These are phyloP conservation scores for Tachuris rubrigastra DNA, from an alignment of 2,113 vertebrate genomes.

Conservation along the genomic window DNA sequence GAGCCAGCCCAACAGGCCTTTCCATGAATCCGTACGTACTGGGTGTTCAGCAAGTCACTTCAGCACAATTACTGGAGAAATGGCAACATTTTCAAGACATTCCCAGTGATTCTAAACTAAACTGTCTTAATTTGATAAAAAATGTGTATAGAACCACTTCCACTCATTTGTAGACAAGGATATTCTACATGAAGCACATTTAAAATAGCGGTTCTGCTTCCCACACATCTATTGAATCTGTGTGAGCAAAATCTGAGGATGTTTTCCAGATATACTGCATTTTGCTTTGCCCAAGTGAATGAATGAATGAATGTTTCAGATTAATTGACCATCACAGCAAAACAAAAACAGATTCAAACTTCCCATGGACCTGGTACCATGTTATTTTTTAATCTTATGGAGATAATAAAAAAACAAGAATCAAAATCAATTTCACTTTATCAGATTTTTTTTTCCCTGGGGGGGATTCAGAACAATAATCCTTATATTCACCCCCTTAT, in stretches of 20 bases:
- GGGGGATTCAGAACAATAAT: not conserved
- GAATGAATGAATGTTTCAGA: not conserved
- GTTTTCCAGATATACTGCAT: not conserved
- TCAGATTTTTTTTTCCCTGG: not conserved
- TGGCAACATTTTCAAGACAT: not conserved
- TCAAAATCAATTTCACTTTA: not conserved
- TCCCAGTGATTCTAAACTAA: not conserved
- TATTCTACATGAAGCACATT: not conserved
- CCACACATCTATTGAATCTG: not conserved
- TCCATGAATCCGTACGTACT: fast-evolving
- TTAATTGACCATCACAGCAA: not conserved
- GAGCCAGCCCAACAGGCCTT: not conserved
- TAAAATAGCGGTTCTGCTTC: not conserved
- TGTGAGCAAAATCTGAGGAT: not conserved
- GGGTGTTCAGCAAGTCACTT: not conserved
- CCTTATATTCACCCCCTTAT: not conserved
- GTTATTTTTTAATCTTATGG: not conserved
- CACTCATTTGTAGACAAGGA: not conserved
- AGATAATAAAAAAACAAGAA: not conserved
- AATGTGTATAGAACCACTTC: not conserved
- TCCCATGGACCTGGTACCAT: not conserved
- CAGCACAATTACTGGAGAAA: not conserved
- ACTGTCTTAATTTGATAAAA: not conserved
- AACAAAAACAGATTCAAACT: not conserved
- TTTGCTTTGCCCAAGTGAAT: not conserved